These are phyloP conservation scores for Dermolepida albohirtum DNA, from an alignment of 2,888 invertebrate species.

Conservation along the genomic window DNA sequence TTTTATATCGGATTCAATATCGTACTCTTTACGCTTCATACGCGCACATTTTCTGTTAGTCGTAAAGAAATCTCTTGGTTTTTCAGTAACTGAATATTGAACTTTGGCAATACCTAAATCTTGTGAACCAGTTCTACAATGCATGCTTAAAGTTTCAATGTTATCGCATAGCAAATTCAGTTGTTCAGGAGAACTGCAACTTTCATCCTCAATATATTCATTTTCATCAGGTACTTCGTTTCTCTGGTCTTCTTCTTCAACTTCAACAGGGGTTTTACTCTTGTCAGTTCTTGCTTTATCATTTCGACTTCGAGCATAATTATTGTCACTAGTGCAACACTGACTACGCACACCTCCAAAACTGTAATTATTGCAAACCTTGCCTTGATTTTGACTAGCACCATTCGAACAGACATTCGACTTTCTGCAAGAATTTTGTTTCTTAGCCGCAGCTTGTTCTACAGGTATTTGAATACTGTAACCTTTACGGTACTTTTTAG, in stretches of 20 bases:
- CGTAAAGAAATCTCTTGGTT: conserved; percentile 39
- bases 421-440: not conserved
- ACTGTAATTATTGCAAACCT: not conserved
- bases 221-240: not conserved
- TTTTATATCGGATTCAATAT: conserved; percentile 39
- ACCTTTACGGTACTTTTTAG: not conserved
- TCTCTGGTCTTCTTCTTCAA: not conserved
- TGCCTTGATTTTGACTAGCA: conserved; percentile 1
- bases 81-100: conserved; percentile 21
- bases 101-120: not conserved
- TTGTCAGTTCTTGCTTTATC: not conserved
- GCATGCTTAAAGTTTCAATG: conserved; percentile 24
- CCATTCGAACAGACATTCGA: not conserved
- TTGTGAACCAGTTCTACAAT: not conserved
- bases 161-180: conserved; percentile 27
- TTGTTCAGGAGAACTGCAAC: conserved; percentile 9
- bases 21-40: conserved; percentile 6
- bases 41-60: conserved; percentile 11
- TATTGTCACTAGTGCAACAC: not conserved
- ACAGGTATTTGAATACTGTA: conserved; percentile 11
- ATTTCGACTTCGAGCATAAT: not conserved
- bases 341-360: conserved; percentile 5
- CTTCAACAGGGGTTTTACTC: not conserved
- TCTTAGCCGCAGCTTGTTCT: not conserved
- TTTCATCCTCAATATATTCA: conserved; percentile 9